Percentiles rank a stretch among this genome's conserved stretches.
phyloP scores from a whole-genome alignment of 2,797 vertebrate genomes.

The Sternarchorhynchus goeldii region DNA sequence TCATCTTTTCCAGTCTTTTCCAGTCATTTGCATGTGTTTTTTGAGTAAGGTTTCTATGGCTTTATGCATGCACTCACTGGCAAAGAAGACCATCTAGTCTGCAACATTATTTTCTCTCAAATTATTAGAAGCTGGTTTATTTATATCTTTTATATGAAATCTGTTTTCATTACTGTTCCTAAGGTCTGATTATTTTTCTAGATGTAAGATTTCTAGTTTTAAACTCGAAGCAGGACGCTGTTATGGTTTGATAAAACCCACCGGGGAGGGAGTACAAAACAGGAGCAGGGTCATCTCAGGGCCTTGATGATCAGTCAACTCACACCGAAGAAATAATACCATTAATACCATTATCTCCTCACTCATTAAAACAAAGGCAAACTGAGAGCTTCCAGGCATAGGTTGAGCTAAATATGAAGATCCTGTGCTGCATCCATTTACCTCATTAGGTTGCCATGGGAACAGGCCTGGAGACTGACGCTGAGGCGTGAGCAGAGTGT shows the following conservation, averaged over 20 bases:
- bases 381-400: constrained; percentile 32
- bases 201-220: neutral
- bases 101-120: no score
- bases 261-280: neutral
- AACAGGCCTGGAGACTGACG: constrained; percentile 76
- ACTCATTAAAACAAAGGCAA: constrained; percentile 34
- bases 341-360: constrained; percentile 24
- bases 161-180: no score
- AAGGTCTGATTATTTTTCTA: neutral
- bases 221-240: neutral
- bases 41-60: no score
- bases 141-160: no score
- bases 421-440: constrained; percentile 76
- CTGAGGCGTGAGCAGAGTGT: constrained; percentile 64
- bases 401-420: constrained; percentile 68
- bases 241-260: neutral
- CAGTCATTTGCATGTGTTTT: no score
- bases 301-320: constrained; percentile 14
- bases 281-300: neutral
- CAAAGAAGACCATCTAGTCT: no score
- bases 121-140: no score
- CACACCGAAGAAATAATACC: constrained; percentile 16
- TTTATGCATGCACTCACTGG: no score
- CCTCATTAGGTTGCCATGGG: constrained; percentile 80
- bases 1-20: no score